Conservation (phyloP, 2,888 invertebrate species). For the Furcula furcula region DNA sequence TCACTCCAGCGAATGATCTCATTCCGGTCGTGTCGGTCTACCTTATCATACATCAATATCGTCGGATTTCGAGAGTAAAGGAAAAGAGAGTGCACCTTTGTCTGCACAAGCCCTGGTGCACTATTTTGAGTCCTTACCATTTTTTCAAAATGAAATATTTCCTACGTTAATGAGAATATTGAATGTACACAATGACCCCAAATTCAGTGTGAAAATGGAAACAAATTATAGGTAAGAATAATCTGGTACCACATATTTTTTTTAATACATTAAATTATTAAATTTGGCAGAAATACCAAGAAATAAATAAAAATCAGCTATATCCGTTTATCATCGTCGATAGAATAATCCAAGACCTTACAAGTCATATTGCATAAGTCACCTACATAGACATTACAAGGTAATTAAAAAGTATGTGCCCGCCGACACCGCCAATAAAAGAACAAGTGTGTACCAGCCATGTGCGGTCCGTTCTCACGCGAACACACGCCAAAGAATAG, state of each 20-base stretch:
- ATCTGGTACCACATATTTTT: background rate
- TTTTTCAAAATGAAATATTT: no score
- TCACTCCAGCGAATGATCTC: no score
- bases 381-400: slow-evolving; percentile 38
- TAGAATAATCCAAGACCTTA: background rate
- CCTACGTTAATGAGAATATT: no score
- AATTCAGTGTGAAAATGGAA: no score
- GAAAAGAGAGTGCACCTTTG: no score
- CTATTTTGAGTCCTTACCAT: no score
- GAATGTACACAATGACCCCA: no score
- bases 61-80: no score
- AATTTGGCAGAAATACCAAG: background rate
- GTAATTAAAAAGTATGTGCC: slow-evolving; percentile 63
- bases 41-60: no score
- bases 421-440: slow-evolving; percentile 59
- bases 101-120: no score
- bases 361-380: slow-evolving; percentile 3
- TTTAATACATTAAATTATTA: background rate
- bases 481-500: slow-evolving; percentile 23
- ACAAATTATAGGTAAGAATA: background rate
- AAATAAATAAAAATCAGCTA: background rate
- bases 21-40: no score
- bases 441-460: slow-evolving; percentile 62
- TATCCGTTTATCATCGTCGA: background rate
- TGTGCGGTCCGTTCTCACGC: slow-evolving; percentile 66